phyloP scores from a whole-genome alignment of 2,888 invertebrate genomes.

The Charanyca ferruginea region DNA sequence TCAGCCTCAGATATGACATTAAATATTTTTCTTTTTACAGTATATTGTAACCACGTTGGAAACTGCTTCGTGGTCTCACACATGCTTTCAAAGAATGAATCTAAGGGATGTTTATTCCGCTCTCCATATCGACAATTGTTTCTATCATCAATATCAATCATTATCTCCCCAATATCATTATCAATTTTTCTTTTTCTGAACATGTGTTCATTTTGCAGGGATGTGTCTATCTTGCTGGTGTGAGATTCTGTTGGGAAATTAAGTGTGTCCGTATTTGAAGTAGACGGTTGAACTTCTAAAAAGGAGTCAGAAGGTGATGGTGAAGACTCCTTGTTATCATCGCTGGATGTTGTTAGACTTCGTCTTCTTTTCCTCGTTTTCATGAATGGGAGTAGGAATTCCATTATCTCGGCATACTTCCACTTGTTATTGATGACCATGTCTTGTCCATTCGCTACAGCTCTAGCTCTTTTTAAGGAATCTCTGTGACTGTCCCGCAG shows the following conservation, averaged over 20 bases:
- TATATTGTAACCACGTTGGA: conserved; percentile 63
- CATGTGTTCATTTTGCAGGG: conserved; percentile 52
- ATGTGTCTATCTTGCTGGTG: conserved; percentile 46
- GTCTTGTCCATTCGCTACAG: conserved; percentile 27
- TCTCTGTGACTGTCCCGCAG: conserved; percentile 61
- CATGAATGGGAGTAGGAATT: conserved; percentile 63
- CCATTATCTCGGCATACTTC: conserved; percentile 65
- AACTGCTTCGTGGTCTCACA: conserved; percentile 66
- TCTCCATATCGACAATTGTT: conserved; percentile 43
- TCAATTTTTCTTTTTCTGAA: conserved; percentile 63
- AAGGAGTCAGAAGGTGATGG: conserved; percentile 62
- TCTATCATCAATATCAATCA: conserved; percentile 64
- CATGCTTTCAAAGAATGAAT: conserved; percentile 66
- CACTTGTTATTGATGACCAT: conserved; percentile 54
- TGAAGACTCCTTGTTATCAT: conserved; percentile 57
- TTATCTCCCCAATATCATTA: conserved; percentile 62
- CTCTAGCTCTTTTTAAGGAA: conserved; percentile 57
- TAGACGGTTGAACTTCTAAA: conserved; percentile 59
- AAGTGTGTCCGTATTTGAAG: conserved; percentile 56
- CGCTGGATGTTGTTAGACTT: conserved; percentile 45
- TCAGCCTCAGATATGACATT: conserved; percentile 64
- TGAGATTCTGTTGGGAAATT: conserved; percentile 55
- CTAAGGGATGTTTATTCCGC: conserved; percentile 57
- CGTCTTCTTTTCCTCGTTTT: conserved; percentile 58
- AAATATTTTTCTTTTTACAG: conserved; percentile 66